Evolutionary conservation across 2,888 invertebrate genomes (phyloP), one percentile per base, ranked within the genome.

Genomic region (Lamproptera curius): DNA sequence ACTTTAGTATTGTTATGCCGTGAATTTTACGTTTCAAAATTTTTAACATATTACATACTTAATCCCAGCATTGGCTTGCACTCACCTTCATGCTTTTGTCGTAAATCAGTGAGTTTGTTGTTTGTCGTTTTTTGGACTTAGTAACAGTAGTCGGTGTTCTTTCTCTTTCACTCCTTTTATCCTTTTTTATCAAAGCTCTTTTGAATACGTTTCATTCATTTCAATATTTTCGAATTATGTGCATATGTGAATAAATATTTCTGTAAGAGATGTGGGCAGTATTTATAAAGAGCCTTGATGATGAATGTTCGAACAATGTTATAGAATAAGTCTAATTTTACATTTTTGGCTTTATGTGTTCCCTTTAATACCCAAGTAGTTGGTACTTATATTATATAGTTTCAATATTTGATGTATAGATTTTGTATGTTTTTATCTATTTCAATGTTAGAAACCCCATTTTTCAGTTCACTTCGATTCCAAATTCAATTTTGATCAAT

Each of bases 61-160:
- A 56, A 57, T 59, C 70, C 73, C 69, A 61, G 72, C 75, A 82
- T 83, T 82, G 82, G 84, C 83, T 84, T 85, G 85, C 84, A 83
- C 85, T 80, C 57, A 77, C 81, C 74, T 64, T 63, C 73, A 80
- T 67, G 83, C 82, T 85, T 83, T 63, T 67, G 64, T 70, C 72
- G 66, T 59, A 52, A 62, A 51, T 61, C 16, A 38, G 34, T 26
- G 10, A 17, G 13, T 13, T 11, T n/a, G 17, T 20, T 28, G 23
- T 23, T 43, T 15, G 43, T 43, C 36, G 46, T 46, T 26, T 58
- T 61, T 62, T 55, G 31, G 52, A 54, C 56, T 57, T 76, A 76
- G 73, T 64, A 70, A 66, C 51, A 72, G 76, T 87, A 86, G 86
- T 84, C 84, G 76, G 85, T 87, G 87, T 87, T 87, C 87, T 62